A percentile compares a stretch with the other conserved stretches of the same genome.
Evolutionary conservation across 2,888 invertebrate genomes (phyloP).

Genomic region (Scaptomyza caliginosa): DNA sequence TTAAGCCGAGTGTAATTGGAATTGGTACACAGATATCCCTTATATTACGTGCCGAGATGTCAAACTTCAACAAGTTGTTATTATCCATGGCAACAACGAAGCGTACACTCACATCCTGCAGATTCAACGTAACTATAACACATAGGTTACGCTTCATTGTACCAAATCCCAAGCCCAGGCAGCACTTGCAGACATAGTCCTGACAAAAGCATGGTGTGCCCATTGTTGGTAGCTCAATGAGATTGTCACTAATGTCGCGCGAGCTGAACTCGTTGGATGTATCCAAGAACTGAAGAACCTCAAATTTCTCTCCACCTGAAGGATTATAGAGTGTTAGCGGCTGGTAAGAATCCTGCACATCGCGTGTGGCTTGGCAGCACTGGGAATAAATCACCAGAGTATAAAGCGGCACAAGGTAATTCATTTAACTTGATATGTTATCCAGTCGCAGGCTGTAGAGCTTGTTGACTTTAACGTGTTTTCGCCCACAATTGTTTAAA

Average conservation of each 20-base stretch:
- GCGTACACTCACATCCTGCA: conserved; percentile 25
- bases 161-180: conserved; percentile 57
- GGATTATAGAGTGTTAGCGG: conserved; percentile 51
- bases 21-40: conserved; percentile 64
- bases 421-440: conserved; percentile 33
- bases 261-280: background rate
- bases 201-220: conserved; percentile 63
- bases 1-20: conserved; percentile 61
- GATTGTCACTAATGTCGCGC: conserved; percentile 40
- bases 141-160: conserved; percentile 50
- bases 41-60: conserved; percentile 50
- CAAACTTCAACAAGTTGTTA: conserved; percentile 38
- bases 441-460: conserved; percentile 22
- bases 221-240: conserved; percentile 59
- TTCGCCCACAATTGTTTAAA: conserved; percentile 68
- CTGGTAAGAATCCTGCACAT: background rate
- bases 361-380: background rate
- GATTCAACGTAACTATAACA: conserved; percentile 34
- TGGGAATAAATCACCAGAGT: conserved; percentile 28
- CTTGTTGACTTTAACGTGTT: conserved; percentile 43
- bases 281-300: conserved; percentile 25
- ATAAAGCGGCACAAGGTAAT: conserved; percentile 33
- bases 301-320: conserved; percentile 22
- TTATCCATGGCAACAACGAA: conserved; percentile 55
- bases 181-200: conserved; percentile 58